A percentile compares a stretch with the other conserved stretches of the same genome.
Evolutionary conservation across 2,888 invertebrate species (phyloP).

Genomic region (Chalcosyrphus nemorum): DNA sequence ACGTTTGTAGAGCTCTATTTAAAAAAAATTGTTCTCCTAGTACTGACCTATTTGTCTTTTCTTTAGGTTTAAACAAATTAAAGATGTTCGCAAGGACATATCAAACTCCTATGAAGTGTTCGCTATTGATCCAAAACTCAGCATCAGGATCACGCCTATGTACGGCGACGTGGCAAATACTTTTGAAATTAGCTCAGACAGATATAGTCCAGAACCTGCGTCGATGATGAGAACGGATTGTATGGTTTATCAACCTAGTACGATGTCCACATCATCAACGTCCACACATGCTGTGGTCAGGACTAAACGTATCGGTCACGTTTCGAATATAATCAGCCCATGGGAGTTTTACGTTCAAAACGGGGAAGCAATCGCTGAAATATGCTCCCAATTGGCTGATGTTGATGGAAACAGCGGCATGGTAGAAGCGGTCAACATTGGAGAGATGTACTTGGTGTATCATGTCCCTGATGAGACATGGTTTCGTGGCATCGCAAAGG

Average conservation of each 20-base stretch:
- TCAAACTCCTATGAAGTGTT: slow-evolving; percentile 61
- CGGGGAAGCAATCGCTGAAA: slow-evolving; percentile 11
- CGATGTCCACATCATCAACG: slow-evolving; percentile 27
- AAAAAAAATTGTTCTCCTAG: too few relatives aligned
- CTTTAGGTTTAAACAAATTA: slow-evolving; percentile 73
- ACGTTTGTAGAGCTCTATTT: neutral
- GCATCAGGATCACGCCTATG: slow-evolving; percentile 74
- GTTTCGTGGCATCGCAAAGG: slow-evolving; percentile 84
- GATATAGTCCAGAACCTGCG: slow-evolving; percentile 1
- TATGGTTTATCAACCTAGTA: neutral
- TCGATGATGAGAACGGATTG: neutral
- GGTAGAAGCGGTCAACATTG: slow-evolving; percentile 79
- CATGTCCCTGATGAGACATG: slow-evolving; percentile 84
- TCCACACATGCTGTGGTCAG: slow-evolving; percentile 30
- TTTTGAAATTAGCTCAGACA: slow-evolving; percentile 43
- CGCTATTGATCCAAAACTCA: slow-evolving; percentile 75
- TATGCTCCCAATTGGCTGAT: slow-evolving; percentile 35
- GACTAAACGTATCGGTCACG: slow-evolving; percentile 39
- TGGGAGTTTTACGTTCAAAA: slow-evolving; percentile 85
- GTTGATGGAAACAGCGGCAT: slow-evolving; percentile 37
- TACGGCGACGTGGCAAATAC: slow-evolving; percentile 72
- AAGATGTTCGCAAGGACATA: slow-evolving; percentile 69
- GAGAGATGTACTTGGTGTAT: slow-evolving; percentile 85
- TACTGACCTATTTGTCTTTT: too few relatives aligned
- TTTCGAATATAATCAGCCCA: slow-evolving; percentile 79